Base-by-base conservation (phyloP, 1,140 invertebrate species). In the Tetragnatha versicolor region DNA sequence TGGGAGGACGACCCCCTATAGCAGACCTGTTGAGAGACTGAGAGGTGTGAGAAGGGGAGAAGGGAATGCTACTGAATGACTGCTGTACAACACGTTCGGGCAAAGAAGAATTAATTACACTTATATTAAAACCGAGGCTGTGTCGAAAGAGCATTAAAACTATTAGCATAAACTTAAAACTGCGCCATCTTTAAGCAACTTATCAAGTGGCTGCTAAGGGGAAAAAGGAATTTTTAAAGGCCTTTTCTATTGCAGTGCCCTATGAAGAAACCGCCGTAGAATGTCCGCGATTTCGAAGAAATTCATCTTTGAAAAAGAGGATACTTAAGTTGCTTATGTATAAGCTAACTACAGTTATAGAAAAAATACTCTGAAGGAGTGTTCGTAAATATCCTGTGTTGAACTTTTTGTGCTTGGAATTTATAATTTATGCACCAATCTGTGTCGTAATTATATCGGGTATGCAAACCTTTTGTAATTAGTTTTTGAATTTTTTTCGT, bases 91-190 rank as follows among this genome's bases (percentile, higher is more conserved):
- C 68, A 70, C 51, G 68, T 70, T 27, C 27, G 31, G 53, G 51
- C 29, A 72, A 72, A 72, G 69, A 72, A 72, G 53, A 72, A 72
- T 72, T 72, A 72, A 72, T 72, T 72, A 72, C 60, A 72, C 69
- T 53, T 72, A 72, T 72, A 72, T 72, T 72, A 72, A 72, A 72
- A 72, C 60, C 69, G 69, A 35, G 69, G 51, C 69, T 72, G 69
- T 53, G 35, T 63, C 42, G 51, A 72, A 72, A 72, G 53, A 31
- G 69, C 69, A 72, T 72, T 53, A 72, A 72, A 72, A 72, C 69
- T 72, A 72, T 72, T 72, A 72, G 69, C 69, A 72, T 72, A 72
- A 72, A 72, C 69, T 72, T 72, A 72, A 72, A 72, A 60, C 69
- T 72, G 53, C 69, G 53, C 69, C 69, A 70, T 70, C 49, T 70